Conservation (phyloP, 1,140 invertebrate genomes). For the Dendrolimus punctatus region DNA sequence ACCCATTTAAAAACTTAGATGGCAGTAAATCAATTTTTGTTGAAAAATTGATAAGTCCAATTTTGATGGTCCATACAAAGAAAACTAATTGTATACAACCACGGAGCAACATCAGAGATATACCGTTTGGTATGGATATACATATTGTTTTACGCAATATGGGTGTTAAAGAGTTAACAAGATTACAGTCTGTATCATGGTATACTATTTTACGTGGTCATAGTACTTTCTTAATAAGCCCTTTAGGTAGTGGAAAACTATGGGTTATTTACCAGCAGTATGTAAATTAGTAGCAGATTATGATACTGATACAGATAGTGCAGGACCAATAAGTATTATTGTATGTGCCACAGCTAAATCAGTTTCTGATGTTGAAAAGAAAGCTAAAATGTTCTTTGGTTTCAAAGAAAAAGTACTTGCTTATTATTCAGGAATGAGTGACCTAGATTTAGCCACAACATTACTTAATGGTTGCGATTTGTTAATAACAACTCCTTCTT, state of each 20-base stretch:
- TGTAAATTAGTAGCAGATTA: conserved; percentile 53
- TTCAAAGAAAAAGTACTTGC: conserved; percentile 30
- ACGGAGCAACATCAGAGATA: conserved; percentile 29
- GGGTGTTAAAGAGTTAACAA: conserved; percentile 34
- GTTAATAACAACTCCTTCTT: conserved; percentile 41
- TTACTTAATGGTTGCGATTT: conserved; percentile 52
- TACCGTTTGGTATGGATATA: conserved; percentile 42
- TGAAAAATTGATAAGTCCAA: conserved; percentile 45
- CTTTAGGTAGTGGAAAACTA: conserved; percentile 62
- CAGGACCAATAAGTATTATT: conserved; percentile 44
- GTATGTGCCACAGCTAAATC: conserved; percentile 52
- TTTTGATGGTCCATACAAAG: conserved; percentile 56
- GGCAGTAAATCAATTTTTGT: conserved; percentile 43
- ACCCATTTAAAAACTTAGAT: conserved; percentile 53
- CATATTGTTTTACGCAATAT: conserved; percentile 36
- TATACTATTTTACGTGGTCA: conserved; percentile 57
- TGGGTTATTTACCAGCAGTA: conserved; percentile 68
- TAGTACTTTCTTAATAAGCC: conserved; percentile 61
- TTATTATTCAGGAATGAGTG: conserved; percentile 45
- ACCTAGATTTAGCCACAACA: conserved; percentile 31
- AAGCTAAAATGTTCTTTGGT: conserved; percentile 39
- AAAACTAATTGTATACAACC: conserved; percentile 42
- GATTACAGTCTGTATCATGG: conserved; percentile 66
- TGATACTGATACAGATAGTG: conserved; percentile 13
- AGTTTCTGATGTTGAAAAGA: conserved; percentile 28